Evolutionary conservation across 2,888 invertebrate species (phyloP).

Genomic region (Xylophagus ater): DNA sequence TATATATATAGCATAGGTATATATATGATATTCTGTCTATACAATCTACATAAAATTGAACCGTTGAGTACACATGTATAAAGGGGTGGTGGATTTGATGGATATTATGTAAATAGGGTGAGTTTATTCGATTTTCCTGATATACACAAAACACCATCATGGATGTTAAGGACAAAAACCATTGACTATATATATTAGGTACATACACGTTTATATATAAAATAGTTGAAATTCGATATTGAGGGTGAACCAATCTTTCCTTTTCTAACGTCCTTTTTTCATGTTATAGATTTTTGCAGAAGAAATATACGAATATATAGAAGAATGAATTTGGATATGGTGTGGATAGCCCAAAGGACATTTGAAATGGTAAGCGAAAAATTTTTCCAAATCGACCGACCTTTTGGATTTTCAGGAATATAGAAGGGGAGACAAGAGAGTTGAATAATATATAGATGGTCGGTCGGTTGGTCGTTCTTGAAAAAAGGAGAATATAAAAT

Average conservation of each 20-base stretch:
- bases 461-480: constrained; percentile 1
- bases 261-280: no score
- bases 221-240: constrained; percentile 12
- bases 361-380: constrained; percentile 10
- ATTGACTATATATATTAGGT: no score
- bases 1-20: no score
- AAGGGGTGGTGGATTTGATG: constrained; percentile 13
- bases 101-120: constrained; percentile 14
- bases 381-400: constrained; percentile 9
- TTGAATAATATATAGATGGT: no score
- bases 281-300: no score
- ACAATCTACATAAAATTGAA: constrained; percentile 4
- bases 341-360: constrained; percentile 5
- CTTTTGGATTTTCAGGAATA: not conserved
- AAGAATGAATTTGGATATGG: constrained; percentile 6
- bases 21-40: constrained; percentile 5
- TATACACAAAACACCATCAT: no score
- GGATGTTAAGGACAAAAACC: no score
- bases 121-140: constrained; percentile 13
- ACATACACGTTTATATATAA: no score
- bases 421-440: no score
- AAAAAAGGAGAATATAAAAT: no score
- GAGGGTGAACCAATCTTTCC: constrained; percentile 9
- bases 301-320: no score
- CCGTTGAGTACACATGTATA: constrained; percentile 13